Evolutionary conservation across 2,888 invertebrate genomes (phyloP), one percentile per base, ranked within the genome.

Genomic region (Anticlea derivata): DNA sequence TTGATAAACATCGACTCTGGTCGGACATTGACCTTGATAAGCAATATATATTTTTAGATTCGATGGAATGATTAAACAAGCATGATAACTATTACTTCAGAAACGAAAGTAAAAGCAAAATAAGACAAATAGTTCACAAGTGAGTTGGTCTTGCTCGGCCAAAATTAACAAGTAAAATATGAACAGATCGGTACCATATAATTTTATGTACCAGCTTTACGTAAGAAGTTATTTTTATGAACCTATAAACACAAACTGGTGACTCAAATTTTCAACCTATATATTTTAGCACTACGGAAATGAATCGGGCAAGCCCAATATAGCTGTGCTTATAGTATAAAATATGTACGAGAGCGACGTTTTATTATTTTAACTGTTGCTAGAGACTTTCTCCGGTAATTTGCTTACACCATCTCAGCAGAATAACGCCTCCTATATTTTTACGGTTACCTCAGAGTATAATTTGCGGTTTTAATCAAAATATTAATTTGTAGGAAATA

Each of bases 21-120:
- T 41, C 59, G 68, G 68, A 59, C 70, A 66, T 63, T 58, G 65
- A 68, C 75, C 72, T 72, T 75, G 75, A 58, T 69, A 8, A 12
- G 7, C 4, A 7, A 20, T 20, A 10, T n/a, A n/a, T n/a, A n/a
- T n/a, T n/a, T n/a, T n/a, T n/a, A n/a, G n/a, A n/a, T n/a, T n/a
- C n/a, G n/a, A n/a, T n/a, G n/a, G n/a, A n/a, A n/a, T n/a, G n/a
- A n/a, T n/a, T 6, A 6, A 7, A 7, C 1, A 12, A 11, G 12
- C n/a, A 12, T 13, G 13, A 12, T 10, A 12, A 13, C 7, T 13
- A 31, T 7, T 7, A 12, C 29, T 10, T 10, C 11, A 2, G 10
- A 29, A 1, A 10, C 48, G 51, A 54, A 43, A 60, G 17, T 17
- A 4, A 17, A 17, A 2, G 17, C 4, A 17, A 17, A 17, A 17